phyloP scores from a whole-genome alignment of 2,888 invertebrate species.

The Ctenicera cuprea region DNA sequence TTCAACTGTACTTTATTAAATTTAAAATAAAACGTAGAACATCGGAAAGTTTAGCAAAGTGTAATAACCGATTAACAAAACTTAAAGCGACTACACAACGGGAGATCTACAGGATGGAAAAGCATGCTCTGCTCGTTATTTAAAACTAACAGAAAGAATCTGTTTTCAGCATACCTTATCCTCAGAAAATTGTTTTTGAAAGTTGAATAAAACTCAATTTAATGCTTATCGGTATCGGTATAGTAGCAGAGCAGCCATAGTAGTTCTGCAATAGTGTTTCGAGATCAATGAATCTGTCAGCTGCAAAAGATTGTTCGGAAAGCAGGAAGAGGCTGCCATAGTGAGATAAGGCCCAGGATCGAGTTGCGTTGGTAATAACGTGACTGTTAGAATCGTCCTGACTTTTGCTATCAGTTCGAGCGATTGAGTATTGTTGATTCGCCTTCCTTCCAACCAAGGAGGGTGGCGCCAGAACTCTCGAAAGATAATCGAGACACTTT shows the following conservation, averaged over 20 bases:
- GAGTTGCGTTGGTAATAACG: constrained; percentile 42
- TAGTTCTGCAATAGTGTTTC: constrained; percentile 49
- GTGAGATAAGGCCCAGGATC: constrained; percentile 41
- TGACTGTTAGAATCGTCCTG: constrained; percentile 49
- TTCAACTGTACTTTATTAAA: too few relatives aligned
- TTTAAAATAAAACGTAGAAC: too few relatives aligned
- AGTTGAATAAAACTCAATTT: constrained; percentile 14
- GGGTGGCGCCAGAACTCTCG: constrained; percentile 14
- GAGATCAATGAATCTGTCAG: constrained; percentile 60
- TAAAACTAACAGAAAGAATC: neutral
- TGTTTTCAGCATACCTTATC: neutral
- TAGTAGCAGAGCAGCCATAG: constrained; percentile 19
- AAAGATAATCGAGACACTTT: constrained; percentile 43
- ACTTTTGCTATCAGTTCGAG: constrained; percentile 47
- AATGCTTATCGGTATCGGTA: constrained; percentile 18
- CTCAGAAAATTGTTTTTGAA: constrained; percentile 14
- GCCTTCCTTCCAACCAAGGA: constrained; percentile 5
- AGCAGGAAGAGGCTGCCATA: constrained; percentile 53
- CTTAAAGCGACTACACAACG: too few relatives aligned
- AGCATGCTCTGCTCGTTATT: neutral
- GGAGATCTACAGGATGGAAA: too few relatives aligned
- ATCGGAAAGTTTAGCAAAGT: too few relatives aligned
- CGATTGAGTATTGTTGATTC: constrained; percentile 52
- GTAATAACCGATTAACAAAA: too few relatives aligned
- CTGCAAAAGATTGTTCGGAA: constrained; percentile 58